Conservation (phyloP, 64 coral and sea anemone genomes). For the Stichodactyla helianthus region DNA sequence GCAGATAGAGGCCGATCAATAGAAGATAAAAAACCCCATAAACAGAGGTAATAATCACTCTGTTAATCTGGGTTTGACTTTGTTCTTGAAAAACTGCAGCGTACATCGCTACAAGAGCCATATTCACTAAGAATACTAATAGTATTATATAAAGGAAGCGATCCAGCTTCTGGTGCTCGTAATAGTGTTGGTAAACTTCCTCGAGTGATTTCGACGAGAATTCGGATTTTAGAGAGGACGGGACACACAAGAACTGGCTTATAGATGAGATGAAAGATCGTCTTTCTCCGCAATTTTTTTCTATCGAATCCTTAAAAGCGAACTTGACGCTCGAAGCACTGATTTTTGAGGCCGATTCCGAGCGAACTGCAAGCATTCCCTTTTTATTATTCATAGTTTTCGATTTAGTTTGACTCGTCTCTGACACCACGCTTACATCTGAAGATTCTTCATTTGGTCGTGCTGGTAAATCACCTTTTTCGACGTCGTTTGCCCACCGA, state of each 20-base stretch:
- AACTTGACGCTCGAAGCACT: slow-evolving; percentile 87
- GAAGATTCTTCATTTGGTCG: background rate
- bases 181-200: slow-evolving; percentile 81
- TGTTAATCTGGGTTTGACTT: slow-evolving; percentile 60
- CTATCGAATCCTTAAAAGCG: slow-evolving; percentile 59
- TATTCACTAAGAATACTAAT: slow-evolving; percentile 72
- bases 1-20: slow-evolving; percentile 44
- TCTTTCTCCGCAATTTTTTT: slow-evolving; percentile 23
- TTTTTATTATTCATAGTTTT: background rate
- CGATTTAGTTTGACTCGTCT: background rate
- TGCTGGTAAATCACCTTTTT: background rate
- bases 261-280: background rate
- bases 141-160: slow-evolving; percentile 78
- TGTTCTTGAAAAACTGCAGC: slow-evolving; percentile 41
- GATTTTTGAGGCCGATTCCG: slow-evolving; percentile 52
- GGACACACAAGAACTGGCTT: slow-evolving; percentile 33
- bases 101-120: slow-evolving; percentile 72
- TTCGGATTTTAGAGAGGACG: slow-evolving; percentile 64
- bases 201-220: slow-evolving; percentile 83
- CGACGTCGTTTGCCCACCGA: slow-evolving; percentile 20
- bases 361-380: background rate
- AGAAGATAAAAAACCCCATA: slow-evolving; percentile 58
- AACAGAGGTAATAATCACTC: slow-evolving; percentile 56
- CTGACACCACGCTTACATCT: background rate
- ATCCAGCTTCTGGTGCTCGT: slow-evolving; percentile 74